Percentiles rank a stretch among this genome's conserved stretches.
phyloP scores from a whole-genome alignment of 2,888 invertebrate species.

The Deroplatys truncata region DNA sequence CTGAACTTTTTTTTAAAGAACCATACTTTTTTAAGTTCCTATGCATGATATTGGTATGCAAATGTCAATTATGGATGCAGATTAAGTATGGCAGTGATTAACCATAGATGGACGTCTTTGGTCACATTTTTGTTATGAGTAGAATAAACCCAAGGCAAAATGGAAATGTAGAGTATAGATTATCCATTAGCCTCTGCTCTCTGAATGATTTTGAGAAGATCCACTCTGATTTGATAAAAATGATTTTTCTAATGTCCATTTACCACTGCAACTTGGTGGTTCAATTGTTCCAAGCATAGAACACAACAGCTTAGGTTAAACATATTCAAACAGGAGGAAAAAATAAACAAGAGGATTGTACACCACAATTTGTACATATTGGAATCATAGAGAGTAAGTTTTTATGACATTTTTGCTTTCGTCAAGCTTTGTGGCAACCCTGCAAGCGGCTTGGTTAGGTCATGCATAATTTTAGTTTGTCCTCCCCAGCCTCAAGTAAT shows the following conservation, averaged over 20 bases:
- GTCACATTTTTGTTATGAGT: background rate
- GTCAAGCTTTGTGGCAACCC: constrained; percentile 30
- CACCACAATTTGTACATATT: constrained; percentile 27
- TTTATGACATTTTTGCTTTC: constrained; percentile 25
- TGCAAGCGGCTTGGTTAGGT: constrained; percentile 32
- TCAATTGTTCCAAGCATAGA: constrained; percentile 20
- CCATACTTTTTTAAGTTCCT: constrained; percentile 20
- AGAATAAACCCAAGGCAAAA: background rate
- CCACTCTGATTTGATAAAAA: constrained; percentile 21
- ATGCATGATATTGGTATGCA: constrained; percentile 17
- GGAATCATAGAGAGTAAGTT: constrained; percentile 26
- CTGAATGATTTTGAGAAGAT: constrained; percentile 16
- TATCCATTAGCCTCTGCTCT: background rate
- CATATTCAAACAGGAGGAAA: constrained; percentile 16
- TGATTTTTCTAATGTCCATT: constrained; percentile 26
- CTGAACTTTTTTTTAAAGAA: constrained; percentile 9
- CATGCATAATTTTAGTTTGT: constrained; percentile 26
- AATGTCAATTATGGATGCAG: constrained; percentile 21
- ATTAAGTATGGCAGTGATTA: background rate
- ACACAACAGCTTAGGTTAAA: constrained; percentile 21
- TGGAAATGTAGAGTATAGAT: background rate
- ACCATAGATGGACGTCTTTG: background rate
- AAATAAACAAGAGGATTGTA: constrained; percentile 19
- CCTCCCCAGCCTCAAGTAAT: constrained; percentile 27
- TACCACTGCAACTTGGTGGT: constrained; percentile 22